Base-by-base conservation (phyloP, 35 echinoderm and acorn worm genomes). In the Acanthaster planci region DNA sequence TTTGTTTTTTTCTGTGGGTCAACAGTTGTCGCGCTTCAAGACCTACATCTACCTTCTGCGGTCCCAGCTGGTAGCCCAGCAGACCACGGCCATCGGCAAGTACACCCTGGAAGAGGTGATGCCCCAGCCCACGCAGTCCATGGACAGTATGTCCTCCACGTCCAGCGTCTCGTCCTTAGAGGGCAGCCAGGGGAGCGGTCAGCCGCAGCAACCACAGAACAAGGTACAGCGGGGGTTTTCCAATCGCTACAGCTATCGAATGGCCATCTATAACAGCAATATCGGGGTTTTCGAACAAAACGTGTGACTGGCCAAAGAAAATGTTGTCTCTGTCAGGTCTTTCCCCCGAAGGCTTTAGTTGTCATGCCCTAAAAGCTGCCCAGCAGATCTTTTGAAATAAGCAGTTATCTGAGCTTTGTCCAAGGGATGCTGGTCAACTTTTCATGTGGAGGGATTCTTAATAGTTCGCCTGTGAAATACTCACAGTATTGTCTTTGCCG, bases 221-320 rank as follows among this genome's bases (percentile, higher is more conserved):
- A 93, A 97, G 94, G 94, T 97, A 97, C 78, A 92, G 50, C 92
- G 94, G 39, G 86, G 87, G 81, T 76, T 93, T 87, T 97, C 94
- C 58, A 89, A 97, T 97, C 94, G 94, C 83, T 97, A 97, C 87
- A 97, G 94, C 85, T 97, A 97, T 76, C 85, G 91, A 80, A 97
- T 97, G 94, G 94, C 94, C 31, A 97, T 97, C 30, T 80, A 93
- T 88, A 93, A 97, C 17, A 89, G 87, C 39, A 77, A 67, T 57
- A 84, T 76, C 16, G 81, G 81, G 38, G 81, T 57, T 1, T 57
- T 83, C 37, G 81, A 83, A 60, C 53, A 53, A 35, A 72, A 72
- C 30, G 64, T 72, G 2, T 72, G 64, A 72, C 12, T 12, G 42
- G 64, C 34, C 57, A 21, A 60, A 30, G 19, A 2, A 60, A 30